Base-by-base conservation (phyloP, 2,113 vertebrate genomes). In the Dendrocopos noguchii region DNA sequence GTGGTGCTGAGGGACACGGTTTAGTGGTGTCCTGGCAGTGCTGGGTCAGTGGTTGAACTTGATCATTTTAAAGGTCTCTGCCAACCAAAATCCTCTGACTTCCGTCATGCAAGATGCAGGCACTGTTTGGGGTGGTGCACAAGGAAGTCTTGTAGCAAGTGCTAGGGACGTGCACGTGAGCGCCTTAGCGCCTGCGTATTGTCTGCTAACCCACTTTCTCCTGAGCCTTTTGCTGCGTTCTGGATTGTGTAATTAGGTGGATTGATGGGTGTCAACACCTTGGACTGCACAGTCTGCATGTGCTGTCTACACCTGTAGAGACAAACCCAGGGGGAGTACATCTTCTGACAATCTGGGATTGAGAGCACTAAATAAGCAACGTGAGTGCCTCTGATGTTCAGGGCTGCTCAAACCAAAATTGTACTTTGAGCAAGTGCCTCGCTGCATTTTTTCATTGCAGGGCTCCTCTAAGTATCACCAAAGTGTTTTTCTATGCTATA, bases 401-500 rank as follows among this genome's bases (percentile, higher is more conserved):
- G 74, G 27, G 56, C 22, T 44, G 20, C 60, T 79, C 59, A 56
- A 71, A 75, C 80, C 65, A n/a, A 65, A 79, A 42, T 28, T 64
- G 70, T 86, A 33, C 80, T 74, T 61, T 56, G 47, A 88, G 77
- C 29, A 34, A 82, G 75, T 17, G 55, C 53, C 74, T 80, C 52
- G 36, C 65, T 82, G 73, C 50, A 53, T 88, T 83, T 88, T 82
- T 50, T 94, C 71, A 53, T 88, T 56, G 68, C 34, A 78, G 56
- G 31, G 39, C 60, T 90, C 94, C 67, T 80, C 57, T 44, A 57
- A 75, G 36, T 70, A 34, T 33, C 3, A 11, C 56, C 86, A 21
- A 64, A 88, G 74, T 88, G 80, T 90, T 95, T 74, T 91, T 73
- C 60, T 56, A 44, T 93, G 79, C 92, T 93, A 80, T 80, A 85